These are phyloP conservation scores for Turritopsis dohrnii DNA, from an alignment of 30 jellyfish, hydroid and myxozoan genomes.

Conservation along the genomic window DNA sequence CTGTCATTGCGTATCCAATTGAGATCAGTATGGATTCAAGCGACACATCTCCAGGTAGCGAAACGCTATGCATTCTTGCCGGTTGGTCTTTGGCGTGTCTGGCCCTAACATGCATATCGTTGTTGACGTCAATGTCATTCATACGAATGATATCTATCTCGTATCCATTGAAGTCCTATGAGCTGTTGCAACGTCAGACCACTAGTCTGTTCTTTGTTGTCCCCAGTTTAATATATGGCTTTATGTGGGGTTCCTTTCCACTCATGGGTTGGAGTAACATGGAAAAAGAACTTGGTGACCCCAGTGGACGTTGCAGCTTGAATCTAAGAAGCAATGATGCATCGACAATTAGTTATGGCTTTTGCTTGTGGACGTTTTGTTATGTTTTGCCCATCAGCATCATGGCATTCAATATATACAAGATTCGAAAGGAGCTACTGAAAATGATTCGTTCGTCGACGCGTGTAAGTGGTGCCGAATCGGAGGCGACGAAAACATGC, in stretches of 20 bases:
- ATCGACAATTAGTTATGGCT: neutral
- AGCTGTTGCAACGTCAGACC: neutral
- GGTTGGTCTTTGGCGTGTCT: neutral
- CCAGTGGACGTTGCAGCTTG: neutral
- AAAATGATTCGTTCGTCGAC: neutral
- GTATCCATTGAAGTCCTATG: neutral
- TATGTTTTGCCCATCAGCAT: neutral
- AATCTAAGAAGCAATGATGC: neutral
- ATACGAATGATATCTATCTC: neutral
- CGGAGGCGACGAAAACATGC: neutral
- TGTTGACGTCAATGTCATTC: neutral
- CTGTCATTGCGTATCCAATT: conserved; percentile 10
- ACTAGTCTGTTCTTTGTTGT: neutral
- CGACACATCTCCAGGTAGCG: neutral
- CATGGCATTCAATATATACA: neutral
- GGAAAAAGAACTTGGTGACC: neutral
- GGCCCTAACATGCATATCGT: neutral
- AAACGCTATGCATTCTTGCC: neutral
- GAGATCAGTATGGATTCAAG: neutral
- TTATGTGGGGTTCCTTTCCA: conserved; percentile 14
- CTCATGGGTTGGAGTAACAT: conserved; percentile 7
- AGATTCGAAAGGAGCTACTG: neutral
- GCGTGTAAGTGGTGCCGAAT: neutral
- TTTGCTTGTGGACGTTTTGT: neutral
- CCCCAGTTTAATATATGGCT: neutral